Base-by-base conservation (phyloP, 2,888 invertebrate genomes). In the Tetragonisca angustula region DNA sequence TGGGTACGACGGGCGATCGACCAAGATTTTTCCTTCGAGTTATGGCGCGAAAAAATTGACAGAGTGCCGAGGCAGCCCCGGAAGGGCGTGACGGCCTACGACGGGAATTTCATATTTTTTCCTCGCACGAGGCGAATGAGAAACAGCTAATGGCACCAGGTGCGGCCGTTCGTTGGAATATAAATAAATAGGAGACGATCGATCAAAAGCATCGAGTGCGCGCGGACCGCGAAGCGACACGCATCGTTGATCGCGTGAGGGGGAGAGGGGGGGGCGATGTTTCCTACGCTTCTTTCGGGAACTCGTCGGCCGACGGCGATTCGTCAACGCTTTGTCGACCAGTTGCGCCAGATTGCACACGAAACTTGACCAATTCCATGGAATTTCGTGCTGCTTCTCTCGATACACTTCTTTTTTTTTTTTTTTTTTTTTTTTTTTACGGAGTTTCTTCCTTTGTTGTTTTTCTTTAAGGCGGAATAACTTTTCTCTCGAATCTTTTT, bases 181-280 rank as follows among this genome's bases (percentile, higher is more conserved):
- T 91, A 92, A 90, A 91, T 91, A 91, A 91, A 91, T 92, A 89
- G 85, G 88, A 80, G 78, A 86, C 91, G 90, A 91, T 91, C 92
- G 89, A 92, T 92, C 91, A 92, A 90, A 84, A 88, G 87, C 85
- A 88, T 89, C 88, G 84, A 85, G 21, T 19, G 49, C 27, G 61
- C 78, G 77, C 78, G 79, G 59, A 71, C 80, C 80, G 62, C 81
- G 82, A 71, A 81, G 79, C 88, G 89, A 86, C 89, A 89, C 88
- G 89, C 89, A 86, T 89, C 89, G 87, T 68, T 80, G 88, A 76
- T 79, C 86, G 62, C 86, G 76, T 27, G 56, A 70, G 61, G 50
- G 19, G 52, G 52, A n/a, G n/a, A n/a, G n/a, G n/a, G n/a, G n/a
- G n/a, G n/a, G 52, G 19, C 17, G 82, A 67, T 54, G 61, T 56